These are phyloP conservation scores for Gymnarchus niloticus DNA, from an alignment of 2,113 vertebrate species.

Conservation along the genomic window DNA sequence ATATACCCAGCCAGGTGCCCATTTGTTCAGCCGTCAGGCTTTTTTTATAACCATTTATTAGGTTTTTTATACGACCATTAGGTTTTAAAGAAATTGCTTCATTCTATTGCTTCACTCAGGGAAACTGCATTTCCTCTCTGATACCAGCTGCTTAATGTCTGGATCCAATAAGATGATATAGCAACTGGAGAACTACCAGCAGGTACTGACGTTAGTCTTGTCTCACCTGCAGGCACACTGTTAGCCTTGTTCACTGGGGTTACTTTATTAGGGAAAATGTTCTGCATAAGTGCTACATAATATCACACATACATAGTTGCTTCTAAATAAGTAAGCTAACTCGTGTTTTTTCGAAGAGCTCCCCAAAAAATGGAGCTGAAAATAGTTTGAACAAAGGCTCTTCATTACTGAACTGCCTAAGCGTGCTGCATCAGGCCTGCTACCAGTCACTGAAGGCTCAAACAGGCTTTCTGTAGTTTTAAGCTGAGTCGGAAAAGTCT, in stretches of 20 bases:
- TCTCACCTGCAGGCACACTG: background rate
- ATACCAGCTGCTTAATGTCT: background rate
- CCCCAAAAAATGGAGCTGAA: background rate
- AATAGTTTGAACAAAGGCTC: background rate
- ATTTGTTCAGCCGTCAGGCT: background rate
- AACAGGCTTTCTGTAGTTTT: background rate
- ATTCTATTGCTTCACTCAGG: too few relatives aligned
- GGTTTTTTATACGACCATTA: too few relatives aligned
- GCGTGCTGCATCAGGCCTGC: background rate
- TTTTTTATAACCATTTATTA: too few relatives aligned
- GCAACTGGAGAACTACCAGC: too few relatives aligned
- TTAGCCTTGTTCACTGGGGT: background rate
- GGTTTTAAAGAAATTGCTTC: too few relatives aligned
- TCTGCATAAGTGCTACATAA: background rate
- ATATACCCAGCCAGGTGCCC: background rate
- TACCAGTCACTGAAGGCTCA: background rate
- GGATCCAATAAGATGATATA: background rate
- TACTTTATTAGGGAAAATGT: background rate
- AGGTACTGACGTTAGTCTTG: background rate
- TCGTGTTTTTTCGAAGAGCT: background rate
- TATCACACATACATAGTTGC: background rate
- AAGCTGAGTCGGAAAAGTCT: background rate
- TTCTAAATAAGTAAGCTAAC: background rate
- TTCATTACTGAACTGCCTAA: background rate
- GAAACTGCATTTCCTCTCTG: background rate